Base-by-base conservation (phyloP, 37 sponge, comb jelly and placozoan species). In the Beroe ovata region DNA sequence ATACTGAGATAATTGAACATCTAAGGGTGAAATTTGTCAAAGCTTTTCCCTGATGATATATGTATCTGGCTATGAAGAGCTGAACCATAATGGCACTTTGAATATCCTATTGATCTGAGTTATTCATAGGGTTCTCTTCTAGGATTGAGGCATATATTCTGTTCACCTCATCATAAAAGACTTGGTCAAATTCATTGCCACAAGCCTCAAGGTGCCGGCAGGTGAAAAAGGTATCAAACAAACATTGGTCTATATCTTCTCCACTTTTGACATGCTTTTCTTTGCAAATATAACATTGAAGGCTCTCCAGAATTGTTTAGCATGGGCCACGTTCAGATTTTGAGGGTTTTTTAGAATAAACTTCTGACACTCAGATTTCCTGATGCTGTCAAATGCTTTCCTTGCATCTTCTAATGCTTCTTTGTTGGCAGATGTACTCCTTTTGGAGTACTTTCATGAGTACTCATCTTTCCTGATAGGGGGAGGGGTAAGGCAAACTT, bases 261-360 rank as follows among this genome's bases (percentile, higher is more conserved):
- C 4, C 4, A 20, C 20, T 23, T 28, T 28, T 62, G 29, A 14
- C 63, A 62, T 62, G 23, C 29, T 62, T 23, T 62, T 21, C 6
- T 21, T 21, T 62, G 23, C 29, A 62, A 62, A 62, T 3, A 62
- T 4, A 4, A 8, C 4, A 25, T 62, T 62, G 21, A 62, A 62
- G 63, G 4, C 21, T 62, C 20, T 62, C 63, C 63, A 62, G 63
- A 62, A 62, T 25, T 62, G 8, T 4, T 62, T 62, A n/a, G 63
- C 23, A n/a, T 62, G 63, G 29, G 63, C 63, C 8, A 25, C 63
- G 20, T 62, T 62, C 19, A 62, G 63, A 23, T 16, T 62, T 4
- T 25, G 63, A 16, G 63, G 8, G 8, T 21, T 62, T 47, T 6
- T 16, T 6, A 47, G 54, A 11, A 47, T 6, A 11, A 47, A 47